Base-by-base conservation (phyloP, 2,888 invertebrate genomes). In the Barypeithes pellucidus region DNA sequence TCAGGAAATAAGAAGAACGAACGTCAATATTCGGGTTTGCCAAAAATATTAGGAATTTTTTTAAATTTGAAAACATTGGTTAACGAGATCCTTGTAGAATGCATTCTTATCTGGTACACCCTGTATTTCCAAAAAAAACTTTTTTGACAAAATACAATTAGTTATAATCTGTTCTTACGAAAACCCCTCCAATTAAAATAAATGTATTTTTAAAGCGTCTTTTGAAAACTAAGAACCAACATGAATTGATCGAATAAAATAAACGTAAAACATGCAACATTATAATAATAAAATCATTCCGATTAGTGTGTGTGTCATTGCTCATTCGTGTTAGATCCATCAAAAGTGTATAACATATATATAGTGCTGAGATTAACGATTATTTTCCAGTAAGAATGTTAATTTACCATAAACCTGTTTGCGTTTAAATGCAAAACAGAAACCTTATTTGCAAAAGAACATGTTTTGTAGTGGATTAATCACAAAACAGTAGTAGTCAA, bases 381-480 rank as follows among this genome's bases (percentile, higher is more conserved):
- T 60, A 33, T 47, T 39, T 41, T 63, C 29, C 70, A 59, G 29
- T 41, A 43, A 59, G 43, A 69, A 62, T 72, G 72, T 72, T 72
- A 72, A 72, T 72, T 70, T 65, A 66, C 71, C 71, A 66, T 59
- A 2, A 67, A 66, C 66, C 66, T 50, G 67, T 59, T 54, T 66
- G 65, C 65, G 14, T 39, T 50, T 33, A 47, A n/a, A 50, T 59
- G 63, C 70, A 63, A 70, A 70, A 57, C 59, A 60, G 60, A 69
- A 62, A 61, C 60, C 62, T 62, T 29, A 33, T 60, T 59, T 67
- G 63, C 57, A 24, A 43, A 65, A 59, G 63, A 54, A 66, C 24
- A 45, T 60, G 66, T 60, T 52, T 54, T 63, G 47, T 72, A 66
- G 72, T 66, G 72, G 65, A 72, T 72, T 72, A 72, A 61, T 72